Evolutionary conservation across 2,113 vertebrate genomes (phyloP), one percentile per base, ranked within the genome.

Genomic region (Perca fluviatilis): DNA sequence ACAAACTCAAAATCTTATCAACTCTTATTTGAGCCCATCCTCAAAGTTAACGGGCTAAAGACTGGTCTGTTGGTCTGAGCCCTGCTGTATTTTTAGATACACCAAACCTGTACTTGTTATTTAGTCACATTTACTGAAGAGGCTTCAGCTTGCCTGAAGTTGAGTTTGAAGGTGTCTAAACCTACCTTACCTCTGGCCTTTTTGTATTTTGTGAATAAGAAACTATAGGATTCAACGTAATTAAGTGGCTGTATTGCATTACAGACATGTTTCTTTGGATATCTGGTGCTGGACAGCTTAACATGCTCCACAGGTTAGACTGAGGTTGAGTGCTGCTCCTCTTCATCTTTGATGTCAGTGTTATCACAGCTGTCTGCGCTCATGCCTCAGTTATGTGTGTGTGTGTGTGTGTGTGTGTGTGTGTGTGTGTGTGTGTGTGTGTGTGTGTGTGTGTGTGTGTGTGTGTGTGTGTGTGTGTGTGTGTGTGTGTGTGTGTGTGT

Each of bases 351-450:
- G 79, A 90, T 88, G 89, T 70, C 68, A 8, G 77, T 92, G 93
- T 94, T 95, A 58, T 91, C 84, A 74, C 95, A 95, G 94, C 94
- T 95, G 94, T 82, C 82, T 79, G 53, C 1, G 33, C 86, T 80
- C 84, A 91, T 89, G 77, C 72, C 63, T 86, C 70, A 86, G 89
- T 60, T 82, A 86, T 89, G 82, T 80, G 68, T 51, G 71, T 82
- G 62, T 64, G 84, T 65, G 72, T 73, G 83, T 62, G 25, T 25
- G 25, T 89, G 84, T 80, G 68, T 51, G 71, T 82, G 62, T 64
- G 84, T 65, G 72, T 73, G 83, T 62, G 25, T 89, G 84, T 80
- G 68, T 51, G 71, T 82, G 62, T 64, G 84, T 65, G 72, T 73
- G 83, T 62, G 25, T 89, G 84, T 80, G 68, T 51, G 71, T 82